phyloP scores from a whole-genome alignment of 2,888 invertebrate genomes.

The Omphaloscelis lunosa region DNA sequence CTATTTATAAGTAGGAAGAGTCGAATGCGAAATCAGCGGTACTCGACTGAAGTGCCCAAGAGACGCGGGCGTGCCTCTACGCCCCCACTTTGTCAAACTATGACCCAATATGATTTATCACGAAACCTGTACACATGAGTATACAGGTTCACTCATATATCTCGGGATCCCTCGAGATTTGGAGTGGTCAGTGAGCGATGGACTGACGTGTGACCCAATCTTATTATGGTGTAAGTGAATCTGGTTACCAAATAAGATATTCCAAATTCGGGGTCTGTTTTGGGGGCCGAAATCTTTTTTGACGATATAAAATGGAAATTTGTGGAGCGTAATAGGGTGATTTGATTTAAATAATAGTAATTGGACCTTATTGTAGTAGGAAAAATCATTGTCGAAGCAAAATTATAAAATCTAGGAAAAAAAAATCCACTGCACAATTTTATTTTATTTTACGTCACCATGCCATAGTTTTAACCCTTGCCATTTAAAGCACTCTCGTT shows the following conservation, averaged over 20 bases:
- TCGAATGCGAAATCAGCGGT: slow-evolving; percentile 71
- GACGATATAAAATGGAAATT: neutral
- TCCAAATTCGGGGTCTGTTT: neutral
- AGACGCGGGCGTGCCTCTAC: slow-evolving; percentile 63
- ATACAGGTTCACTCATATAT: slow-evolving; percentile 20
- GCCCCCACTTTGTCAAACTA: slow-evolving; percentile 64
- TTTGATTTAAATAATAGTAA: neutral
- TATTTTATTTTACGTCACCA: neutral
- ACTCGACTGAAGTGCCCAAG: slow-evolving; percentile 62
- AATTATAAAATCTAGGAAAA: neutral
- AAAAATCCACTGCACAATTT: neutral
- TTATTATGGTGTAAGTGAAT: slow-evolving; percentile 44
- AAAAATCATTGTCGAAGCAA: neutral
- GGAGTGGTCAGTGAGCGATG: slow-evolving; percentile 43
- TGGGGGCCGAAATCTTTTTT: neutral
- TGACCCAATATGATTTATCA: slow-evolving; percentile 64
- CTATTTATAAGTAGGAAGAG: slow-evolving; percentile 61
- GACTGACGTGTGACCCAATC: slow-evolving; percentile 20
- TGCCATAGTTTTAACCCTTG: neutral
- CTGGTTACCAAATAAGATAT: slow-evolving; percentile 21
- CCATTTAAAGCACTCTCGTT: slow-evolving; percentile 5
- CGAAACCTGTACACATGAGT: slow-evolving; percentile 43
- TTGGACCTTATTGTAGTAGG: neutral
- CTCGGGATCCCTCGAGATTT: slow-evolving; percentile 37
- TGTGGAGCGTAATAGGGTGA: neutral